Conservation (phyloP, 1,140 invertebrate species). For the Holotrichia oblita region DNA sequence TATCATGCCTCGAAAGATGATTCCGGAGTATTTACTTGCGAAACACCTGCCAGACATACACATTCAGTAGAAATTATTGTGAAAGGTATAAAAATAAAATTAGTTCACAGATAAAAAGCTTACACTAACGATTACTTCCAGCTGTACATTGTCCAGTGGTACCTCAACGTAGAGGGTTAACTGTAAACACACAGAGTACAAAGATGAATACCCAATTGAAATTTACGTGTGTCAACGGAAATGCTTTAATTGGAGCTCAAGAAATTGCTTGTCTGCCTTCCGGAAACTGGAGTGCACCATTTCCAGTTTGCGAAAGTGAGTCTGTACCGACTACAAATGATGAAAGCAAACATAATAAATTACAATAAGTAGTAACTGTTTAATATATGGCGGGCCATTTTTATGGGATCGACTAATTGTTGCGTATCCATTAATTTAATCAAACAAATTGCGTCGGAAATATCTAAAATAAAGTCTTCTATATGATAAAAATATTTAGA, state of each 20-base stretch:
- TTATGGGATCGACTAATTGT: too few species aligned
- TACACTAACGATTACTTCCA: constrained; percentile 52
- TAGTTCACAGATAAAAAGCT: neutral
- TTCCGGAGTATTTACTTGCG: constrained; percentile 82
- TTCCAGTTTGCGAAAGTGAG: constrained; percentile 84
- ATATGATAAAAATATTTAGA: neutral
- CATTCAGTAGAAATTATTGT: constrained; percentile 84
- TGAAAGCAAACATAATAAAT: too few species aligned
- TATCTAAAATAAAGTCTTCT: too few species aligned
- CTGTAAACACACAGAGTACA: constrained; percentile 73
- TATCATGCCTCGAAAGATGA: constrained; percentile 81
- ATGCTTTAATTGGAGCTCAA: constrained; percentile 77
- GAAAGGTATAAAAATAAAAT: constrained; percentile 65
- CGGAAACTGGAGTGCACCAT: constrained; percentile 83
- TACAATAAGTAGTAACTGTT: too few species aligned
- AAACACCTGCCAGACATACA: constrained; percentile 80
- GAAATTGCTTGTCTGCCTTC: constrained; percentile 79
- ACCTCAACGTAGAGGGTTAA: constrained; percentile 73
- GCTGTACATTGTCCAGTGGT: constrained; percentile 79
- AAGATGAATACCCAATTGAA: constrained; percentile 77
- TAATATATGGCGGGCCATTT: too few species aligned
- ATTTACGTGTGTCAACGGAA: constrained; percentile 85
- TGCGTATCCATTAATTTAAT: too few species aligned
- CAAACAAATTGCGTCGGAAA: too few species aligned
- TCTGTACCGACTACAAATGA: constrained; percentile 36